A percentile compares a stretch with the other conserved stretches of the same genome.
Evolutionary conservation across 30 jellyfish, hydroid and myxozoan species (phyloP).

Genomic region (Mastigias papua): DNA sequence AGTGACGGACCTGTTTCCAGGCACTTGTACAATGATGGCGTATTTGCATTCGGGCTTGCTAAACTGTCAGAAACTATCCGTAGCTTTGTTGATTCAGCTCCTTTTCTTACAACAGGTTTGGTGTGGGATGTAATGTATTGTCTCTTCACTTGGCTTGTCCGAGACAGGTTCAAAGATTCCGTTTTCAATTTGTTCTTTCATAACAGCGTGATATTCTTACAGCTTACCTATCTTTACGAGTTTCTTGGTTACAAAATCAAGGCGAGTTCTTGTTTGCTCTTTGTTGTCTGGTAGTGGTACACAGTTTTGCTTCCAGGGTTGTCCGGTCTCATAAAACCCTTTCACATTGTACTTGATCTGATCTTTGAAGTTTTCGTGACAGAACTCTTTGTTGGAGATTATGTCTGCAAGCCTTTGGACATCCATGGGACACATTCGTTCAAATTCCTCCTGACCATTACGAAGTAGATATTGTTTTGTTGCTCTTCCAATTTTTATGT

Average conservation of each 20-base stretch:
- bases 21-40: conserved; percentile 86
- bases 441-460: conserved; percentile 37
- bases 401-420: conserved; percentile 29
- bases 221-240: conserved; percentile 48
- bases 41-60: conserved; percentile 52
- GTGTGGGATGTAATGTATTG: conserved; percentile 81
- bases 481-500: conserved; percentile 15
- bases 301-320: conserved; percentile 61
- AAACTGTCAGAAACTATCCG: conserved; percentile 77
- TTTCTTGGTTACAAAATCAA: conserved; percentile 56
- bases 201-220: conserved; percentile 68
- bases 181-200: conserved; percentile 70
- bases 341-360: conserved; percentile 32
- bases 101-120: conserved; percentile 70
- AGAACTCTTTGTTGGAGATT: conserved; percentile 31
- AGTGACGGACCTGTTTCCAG: conserved; percentile 82
- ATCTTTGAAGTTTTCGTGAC: conserved; percentile 57
- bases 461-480: conserved; percentile 8
- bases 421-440: conserved; percentile 35
- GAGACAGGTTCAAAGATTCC: conserved; percentile 80
- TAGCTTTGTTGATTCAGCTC: conserved; percentile 65
- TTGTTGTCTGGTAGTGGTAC: conserved; percentile 50
- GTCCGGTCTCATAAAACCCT: conserved; percentile 60
- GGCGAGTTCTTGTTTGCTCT: conserved; percentile 54
- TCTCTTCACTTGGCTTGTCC: conserved; percentile 69